phyloP scores from a whole-genome alignment of 2,888 invertebrate genomes.

The Griposia aprilina region DNA sequence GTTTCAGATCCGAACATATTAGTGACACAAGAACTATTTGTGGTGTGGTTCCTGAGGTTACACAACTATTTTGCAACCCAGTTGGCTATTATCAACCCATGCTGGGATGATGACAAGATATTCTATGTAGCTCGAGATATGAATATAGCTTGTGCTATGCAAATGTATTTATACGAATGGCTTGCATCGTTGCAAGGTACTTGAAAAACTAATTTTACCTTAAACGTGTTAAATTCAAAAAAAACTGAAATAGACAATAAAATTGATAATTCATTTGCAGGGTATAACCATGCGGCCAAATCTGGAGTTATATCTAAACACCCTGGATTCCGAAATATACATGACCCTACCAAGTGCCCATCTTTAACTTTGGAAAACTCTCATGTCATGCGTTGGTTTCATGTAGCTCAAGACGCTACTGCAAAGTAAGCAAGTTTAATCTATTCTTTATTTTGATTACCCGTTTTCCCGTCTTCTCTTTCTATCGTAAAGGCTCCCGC shows the following conservation, averaged over 20 bases:
- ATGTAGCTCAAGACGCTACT: constrained; percentile 22
- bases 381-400: constrained; percentile 34
- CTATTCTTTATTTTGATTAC: neutral
- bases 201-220: neutral
- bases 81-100: constrained; percentile 28
- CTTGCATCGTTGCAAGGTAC: constrained; percentile 23
- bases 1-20: constrained; percentile 35
- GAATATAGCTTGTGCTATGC: constrained; percentile 23
- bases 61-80: constrained; percentile 35
- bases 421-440: constrained; percentile 52
- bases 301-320: constrained; percentile 53
- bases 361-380: constrained; percentile 55
- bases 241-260: neutral
- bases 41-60: constrained; percentile 31
- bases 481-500: too few species aligned
- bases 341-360: constrained; percentile 52
- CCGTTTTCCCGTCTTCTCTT: neutral
- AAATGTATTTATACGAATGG: constrained; percentile 29
- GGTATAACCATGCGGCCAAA: constrained; percentile 53
- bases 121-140: constrained; percentile 36
- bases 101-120: constrained; percentile 37
- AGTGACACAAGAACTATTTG: constrained; percentile 17
- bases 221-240: neutral
- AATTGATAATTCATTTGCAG: constrained; percentile 31
- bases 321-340: constrained; percentile 59